Base-by-base conservation (phyloP, 2,888 invertebrate genomes). In the Chrysolina americana region DNA sequence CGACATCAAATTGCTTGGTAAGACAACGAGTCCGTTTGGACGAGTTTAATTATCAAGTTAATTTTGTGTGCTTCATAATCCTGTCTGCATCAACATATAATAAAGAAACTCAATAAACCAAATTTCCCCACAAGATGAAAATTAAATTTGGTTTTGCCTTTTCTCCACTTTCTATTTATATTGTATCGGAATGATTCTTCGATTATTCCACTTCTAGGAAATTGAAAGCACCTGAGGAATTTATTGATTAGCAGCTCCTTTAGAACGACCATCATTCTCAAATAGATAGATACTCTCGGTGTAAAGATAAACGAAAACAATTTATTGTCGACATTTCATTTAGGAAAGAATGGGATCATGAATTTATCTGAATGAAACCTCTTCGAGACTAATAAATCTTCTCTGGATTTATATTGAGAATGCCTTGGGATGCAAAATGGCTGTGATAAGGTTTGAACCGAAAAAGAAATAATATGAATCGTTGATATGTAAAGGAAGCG, bases 151-250 rank as follows among this genome's bases (percentile, higher is more conserved):
- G 59, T 76, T 68, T 59, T 74, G 62, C 70, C 41, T 69, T 65
- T 68, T 50, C 71, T 19, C 8, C 68, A 59, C 23, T 48, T 48
- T 62, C 68, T 53, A 70, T 73, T 63, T 66, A 36, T 41, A 76
- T 59, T 72, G 66, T 65, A 63, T 71, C 47, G 56, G 63, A 53
- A 66, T 70, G 65, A 66, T 74, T 69, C 62, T 68, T 64, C 47
- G 68, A 69, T 68, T 65, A 74, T 74, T 66, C 65, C 65, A 66
- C 66, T 66, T 62, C 68, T 69, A 17, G 72, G 65, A 65, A 77
- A 77, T 73, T 75, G 74, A 71, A 72, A 74, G 71, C 75, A 75
- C 77, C 77, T 77, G 75, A 77, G 77, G 77, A 77, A 77, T 77
- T 75, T 75, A 77, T 77, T 66, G 77, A 77, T 77, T 74, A 74